These are phyloP conservation scores for Bagarius yarrelli DNA, from an alignment of 2,113 vertebrate genomes.

Conservation along the genomic window DNA sequence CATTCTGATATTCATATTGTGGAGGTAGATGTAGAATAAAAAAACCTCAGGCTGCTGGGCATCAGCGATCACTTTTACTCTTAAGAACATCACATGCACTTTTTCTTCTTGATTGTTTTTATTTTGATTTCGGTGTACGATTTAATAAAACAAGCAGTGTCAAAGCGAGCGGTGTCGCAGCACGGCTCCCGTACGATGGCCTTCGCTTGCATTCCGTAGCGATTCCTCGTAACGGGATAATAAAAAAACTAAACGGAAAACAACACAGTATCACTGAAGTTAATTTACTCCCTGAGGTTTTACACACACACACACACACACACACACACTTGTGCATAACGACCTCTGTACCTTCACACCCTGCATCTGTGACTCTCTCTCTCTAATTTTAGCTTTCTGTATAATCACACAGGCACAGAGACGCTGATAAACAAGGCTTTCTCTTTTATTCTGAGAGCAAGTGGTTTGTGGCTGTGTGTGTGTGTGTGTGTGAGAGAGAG, in stretches of 20 bases:
- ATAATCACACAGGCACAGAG: constrained; percentile 14
- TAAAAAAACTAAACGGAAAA: not conserved
- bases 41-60: no score
- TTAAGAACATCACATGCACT: not conserved
- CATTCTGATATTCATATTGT: no score
- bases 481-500: not conserved
- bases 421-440: not conserved
- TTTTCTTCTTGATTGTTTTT: not conserved
- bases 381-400: not conserved
- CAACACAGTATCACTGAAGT: not conserved
- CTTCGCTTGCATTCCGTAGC: not conserved
- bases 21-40: no score
- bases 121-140: not conserved
- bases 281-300: constrained; percentile 35
- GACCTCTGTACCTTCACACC: constrained; percentile 7
- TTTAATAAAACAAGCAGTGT: not conserved
- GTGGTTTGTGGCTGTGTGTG: not conserved
- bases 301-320: constrained; percentile 2
- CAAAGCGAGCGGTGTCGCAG: not conserved
- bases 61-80: no score
- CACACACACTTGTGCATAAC: not conserved
- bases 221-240: no score
- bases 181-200: not conserved
- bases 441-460: not conserved
- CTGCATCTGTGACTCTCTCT: not conserved